Percentiles rank a stretch among this genome's conserved stretches.
Conservation (phyloP, 1,140 invertebrate genomes). For the Atta cephalotes region DNA sequence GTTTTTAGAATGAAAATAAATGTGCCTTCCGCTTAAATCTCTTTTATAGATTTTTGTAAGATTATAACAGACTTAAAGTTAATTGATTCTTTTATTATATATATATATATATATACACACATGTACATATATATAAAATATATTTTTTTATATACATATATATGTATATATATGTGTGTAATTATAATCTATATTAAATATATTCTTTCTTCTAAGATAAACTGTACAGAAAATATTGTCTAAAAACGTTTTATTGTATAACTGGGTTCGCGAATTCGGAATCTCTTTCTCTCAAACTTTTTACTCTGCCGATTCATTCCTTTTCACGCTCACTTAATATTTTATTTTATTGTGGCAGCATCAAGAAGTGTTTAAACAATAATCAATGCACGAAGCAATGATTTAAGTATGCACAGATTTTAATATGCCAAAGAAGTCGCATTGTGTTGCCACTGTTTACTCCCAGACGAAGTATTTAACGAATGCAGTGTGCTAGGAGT, state of each 20-base stretch:
- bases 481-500: conserved; percentile 78
- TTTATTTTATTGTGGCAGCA: conserved; percentile 42
- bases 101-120: background rate
- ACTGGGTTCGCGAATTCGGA: conserved; percentile 21
- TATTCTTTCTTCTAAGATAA: conserved; percentile 60
- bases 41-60: conserved; percentile 47
- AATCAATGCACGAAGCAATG: conserved; percentile 60
- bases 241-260: conserved; percentile 62
- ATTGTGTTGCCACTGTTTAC: conserved; percentile 80
- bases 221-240: conserved; percentile 61
- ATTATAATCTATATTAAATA: conserved; percentile 60
- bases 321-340: conserved; percentile 39
- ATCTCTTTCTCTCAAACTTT: conserved; percentile 15
- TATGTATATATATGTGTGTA: conserved; percentile 13
- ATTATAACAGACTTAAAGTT: conserved; percentile 45
- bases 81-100: conserved; percentile 20
- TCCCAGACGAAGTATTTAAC: conserved; percentile 78
- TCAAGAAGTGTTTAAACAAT: conserved; percentile 44
- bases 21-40: conserved; percentile 46
- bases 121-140: conserved; percentile 7
- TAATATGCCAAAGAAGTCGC: conserved; percentile 80
- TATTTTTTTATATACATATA: background rate
- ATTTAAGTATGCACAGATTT: conserved; percentile 69
- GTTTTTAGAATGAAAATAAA: conserved; percentile 41
- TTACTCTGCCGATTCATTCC: conserved; percentile 36